Base-by-base conservation (phyloP, 2,113 vertebrate genomes). In the Microtus oregoni region DNA sequence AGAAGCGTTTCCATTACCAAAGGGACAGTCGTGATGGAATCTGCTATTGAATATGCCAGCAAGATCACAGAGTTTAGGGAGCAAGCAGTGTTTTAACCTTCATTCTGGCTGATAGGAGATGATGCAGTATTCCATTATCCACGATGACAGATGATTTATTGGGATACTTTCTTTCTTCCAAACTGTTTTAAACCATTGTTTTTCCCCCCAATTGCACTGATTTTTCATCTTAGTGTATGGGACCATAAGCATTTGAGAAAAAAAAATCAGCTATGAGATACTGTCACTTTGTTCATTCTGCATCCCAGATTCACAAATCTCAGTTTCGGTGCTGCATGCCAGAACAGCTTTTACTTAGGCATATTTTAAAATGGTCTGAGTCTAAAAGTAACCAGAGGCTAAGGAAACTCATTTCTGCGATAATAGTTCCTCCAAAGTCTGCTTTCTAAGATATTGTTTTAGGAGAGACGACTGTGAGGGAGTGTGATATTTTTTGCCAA, bases 91-190 rank as follows among this genome's bases (percentile, higher is more conserved):
- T 68, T 97, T 90, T 94, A 97, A 97, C 95, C 96, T 98, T 91
- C 97, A 94, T 72, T 98, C 96, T 50, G 94, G 93, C 79, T 94
- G 89, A 98, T 95, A 98, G 95, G 98, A 98, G 95, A 98, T 96
- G 90, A 98, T 98, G 95, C 93, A 98, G 97, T 97, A 91, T 98
- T 98, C 97, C 96, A 96, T 98, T 98, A 98, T 86, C 96, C 94
- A 92, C 92, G 89, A 72, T 96, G 97, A 97, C 98, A 98, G 96
- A 90, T 98, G 98, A 98, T 98, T 98, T 98, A 98, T 96, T 97
- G 92, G 95, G 95, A 94, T 96, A 96, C 81, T 97, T 98, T 96
- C 94, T 97, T 97, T 97, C 97, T 96, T 96, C 95, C 96, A 94
- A 98, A 97, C 76, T 94, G 78, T 83, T 97, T 97, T 86, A 96